These are phyloP conservation scores for Oenanthe melanoleuca DNA, from an alignment of 2,113 vertebrate species.

Conservation along the genomic window DNA sequence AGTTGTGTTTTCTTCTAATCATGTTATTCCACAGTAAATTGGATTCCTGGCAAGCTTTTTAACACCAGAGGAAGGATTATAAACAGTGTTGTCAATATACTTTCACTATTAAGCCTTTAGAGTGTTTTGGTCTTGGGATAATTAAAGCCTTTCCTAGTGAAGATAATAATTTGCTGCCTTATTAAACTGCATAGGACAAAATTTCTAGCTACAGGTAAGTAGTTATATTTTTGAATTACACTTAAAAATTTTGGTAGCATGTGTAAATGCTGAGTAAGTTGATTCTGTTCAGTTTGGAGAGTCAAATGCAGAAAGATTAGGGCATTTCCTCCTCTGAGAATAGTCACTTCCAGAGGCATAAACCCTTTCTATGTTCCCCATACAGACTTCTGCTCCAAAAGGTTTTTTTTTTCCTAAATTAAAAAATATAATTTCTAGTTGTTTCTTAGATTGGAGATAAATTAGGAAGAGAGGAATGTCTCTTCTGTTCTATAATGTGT, in stretches of 20 bases:
- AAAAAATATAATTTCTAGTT: neutral
- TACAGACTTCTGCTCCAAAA: neutral
- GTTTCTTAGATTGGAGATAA: neutral
- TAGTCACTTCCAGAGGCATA: neutral
- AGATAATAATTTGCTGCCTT: neutral
- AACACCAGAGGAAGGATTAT: neutral
- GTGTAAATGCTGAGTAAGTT: neutral
- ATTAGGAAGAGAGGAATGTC: neutral
- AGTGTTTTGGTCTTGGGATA: neutral
- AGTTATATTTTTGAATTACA: neutral
- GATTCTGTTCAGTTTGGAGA: neutral
- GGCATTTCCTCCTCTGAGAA: neutral
- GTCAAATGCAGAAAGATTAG: neutral
- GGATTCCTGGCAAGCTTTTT: neutral
- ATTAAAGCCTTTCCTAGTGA: neutral
- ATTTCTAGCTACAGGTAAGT: neutral
- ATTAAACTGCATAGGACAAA: neutral
- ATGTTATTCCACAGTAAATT: neutral
- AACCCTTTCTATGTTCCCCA: neutral
- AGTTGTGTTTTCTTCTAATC: neutral
- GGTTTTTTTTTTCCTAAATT: neutral
- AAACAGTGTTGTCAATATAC: neutral
- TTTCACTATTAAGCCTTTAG: neutral
- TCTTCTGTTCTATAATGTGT: neutral
- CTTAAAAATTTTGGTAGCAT: neutral